phyloP scores from a whole-genome alignment of 2,113 vertebrate genomes.

The Vimba vimba region DNA sequence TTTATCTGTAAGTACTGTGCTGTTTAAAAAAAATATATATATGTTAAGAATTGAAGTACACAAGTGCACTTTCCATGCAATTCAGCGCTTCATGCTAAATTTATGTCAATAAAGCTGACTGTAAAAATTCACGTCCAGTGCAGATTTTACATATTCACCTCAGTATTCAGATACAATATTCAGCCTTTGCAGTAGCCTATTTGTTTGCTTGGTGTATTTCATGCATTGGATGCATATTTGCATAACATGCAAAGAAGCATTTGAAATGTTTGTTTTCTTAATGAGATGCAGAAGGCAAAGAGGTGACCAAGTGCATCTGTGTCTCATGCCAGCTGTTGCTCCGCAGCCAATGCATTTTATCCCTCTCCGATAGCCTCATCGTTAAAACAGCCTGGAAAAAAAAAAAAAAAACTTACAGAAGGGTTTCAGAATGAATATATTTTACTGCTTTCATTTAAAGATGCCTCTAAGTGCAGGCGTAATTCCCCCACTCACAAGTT shows the following conservation, averaged over 20 bases:
- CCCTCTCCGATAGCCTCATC: not conserved
- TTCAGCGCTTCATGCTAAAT: too few species aligned
- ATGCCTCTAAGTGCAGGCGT: constrained; percentile 59
- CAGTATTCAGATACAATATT: not conserved
- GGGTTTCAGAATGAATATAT: constrained; percentile 43
- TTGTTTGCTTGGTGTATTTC: constrained; percentile 27
- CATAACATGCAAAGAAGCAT: constrained; percentile 13
- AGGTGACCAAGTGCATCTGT: constrained; percentile 28
- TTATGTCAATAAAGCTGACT: too few species aligned
- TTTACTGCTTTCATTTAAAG: constrained; percentile 57
- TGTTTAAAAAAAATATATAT: too few species aligned
- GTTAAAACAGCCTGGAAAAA: constrained; percentile 15
- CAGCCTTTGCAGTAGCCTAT: not conserved
- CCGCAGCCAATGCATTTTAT: constrained; percentile 15
- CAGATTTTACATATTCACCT: not conserved
- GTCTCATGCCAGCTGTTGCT: constrained; percentile 16
- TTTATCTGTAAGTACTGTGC: not conserved
- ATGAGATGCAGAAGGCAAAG: constrained; percentile 27
- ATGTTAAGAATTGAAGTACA: too few species aligned
- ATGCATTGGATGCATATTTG: constrained; percentile 2
- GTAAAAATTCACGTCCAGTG: too few species aligned
- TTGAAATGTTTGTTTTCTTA: constrained; percentile 13
- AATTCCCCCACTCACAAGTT: constrained; percentile 52
- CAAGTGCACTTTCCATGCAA: too few species aligned
- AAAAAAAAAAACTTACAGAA: not conserved